Conservation (phyloP, 2,888 invertebrate genomes). For the Aphelenchoides bicaudatus region DNA sequence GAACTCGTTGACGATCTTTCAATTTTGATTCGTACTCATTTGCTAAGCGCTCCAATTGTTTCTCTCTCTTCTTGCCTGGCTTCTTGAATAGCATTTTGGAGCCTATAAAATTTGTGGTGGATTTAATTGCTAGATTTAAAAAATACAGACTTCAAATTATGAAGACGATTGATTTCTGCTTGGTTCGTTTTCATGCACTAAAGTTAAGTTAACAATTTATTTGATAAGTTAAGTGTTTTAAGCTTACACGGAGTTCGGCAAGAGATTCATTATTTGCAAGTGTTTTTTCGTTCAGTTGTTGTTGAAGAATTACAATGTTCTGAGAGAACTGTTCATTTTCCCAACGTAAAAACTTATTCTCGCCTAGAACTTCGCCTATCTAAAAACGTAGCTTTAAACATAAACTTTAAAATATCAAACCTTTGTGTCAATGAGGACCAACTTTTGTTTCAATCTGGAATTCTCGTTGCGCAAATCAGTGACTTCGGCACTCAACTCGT, state of each 20-base stretch:
- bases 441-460: not conserved
- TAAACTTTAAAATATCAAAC: too few relatives aligned
- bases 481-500: not conserved
- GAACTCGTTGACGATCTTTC: not conserved
- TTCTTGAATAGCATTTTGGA: too few relatives aligned
- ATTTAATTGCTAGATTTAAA: too few relatives aligned
- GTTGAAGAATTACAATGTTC: not conserved
- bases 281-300: not conserved
- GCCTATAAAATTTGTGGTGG: too few relatives aligned
- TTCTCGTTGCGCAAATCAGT: not conserved
- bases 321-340: not conserved
- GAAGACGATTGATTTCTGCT: constrained; percentile 1
- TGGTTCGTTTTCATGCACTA: not conserved
- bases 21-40: not conserved
- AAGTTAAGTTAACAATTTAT: too few relatives aligned
- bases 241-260: constrained; percentile 5
- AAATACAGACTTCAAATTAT: not conserved
- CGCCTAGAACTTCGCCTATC: constrained; percentile 2
- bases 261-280: not conserved
- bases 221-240: too few relatives aligned
- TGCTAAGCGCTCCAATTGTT: too few relatives aligned
- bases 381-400: too few relatives aligned
- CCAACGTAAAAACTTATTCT: constrained; percentile 12
- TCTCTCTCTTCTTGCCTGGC: too few relatives aligned
- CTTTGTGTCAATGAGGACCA: not conserved